Evolutionary conservation across 2,797 vertebrate species (phyloP), one percentile per base, ranked within the genome.

Genomic region (Pipistrellus kuhlii): DNA sequence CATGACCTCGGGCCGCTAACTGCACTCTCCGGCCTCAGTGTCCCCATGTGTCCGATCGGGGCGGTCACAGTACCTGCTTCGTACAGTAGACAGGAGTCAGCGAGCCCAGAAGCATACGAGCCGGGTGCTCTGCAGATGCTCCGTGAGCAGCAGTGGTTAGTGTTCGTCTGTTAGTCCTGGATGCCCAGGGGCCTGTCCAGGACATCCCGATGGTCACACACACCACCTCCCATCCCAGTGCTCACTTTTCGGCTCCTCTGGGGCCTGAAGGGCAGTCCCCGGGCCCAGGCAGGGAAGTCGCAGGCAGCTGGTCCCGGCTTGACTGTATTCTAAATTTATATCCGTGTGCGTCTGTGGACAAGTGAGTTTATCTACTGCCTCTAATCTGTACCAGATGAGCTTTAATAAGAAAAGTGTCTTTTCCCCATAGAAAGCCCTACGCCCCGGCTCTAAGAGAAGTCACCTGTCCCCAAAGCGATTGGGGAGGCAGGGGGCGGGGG

Each of bases 381-480:
- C 84, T 96, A 87, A 95, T 88, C 77, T 64, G 32, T 57, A 84
- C 87, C 96, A 96, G 78, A 77, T 90, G 97, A 93, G 84, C 51
- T 69, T 76, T 83, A 85, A 66, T 64, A 88, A 71, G 89, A 59
- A 77, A 62, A 85, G 46, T 20, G 23, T 51, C 10, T 32, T 51
- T 8, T n/a, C 75, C 82, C 73, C 83, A 3, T 2, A 44, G 76
- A 66, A 44, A 85, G 77, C 66, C 92, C 81, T 66, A 7, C 51
- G 85, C 17, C 14, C 86, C 6, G 0, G 62, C 69, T 93, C 69
- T 27, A 51, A 15, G 73, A 30, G 35, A 78, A 90, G 72, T 85
- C 71, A 51, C 64, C 64, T 78, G 91, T 80, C 55, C 68, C 46
- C 27, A 23, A 1, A 3, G 10, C 27, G 53, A n/a, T 30, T 15